phyloP scores from a whole-genome alignment of 2,113 vertebrate genomes.

The Butorides virescens region DNA sequence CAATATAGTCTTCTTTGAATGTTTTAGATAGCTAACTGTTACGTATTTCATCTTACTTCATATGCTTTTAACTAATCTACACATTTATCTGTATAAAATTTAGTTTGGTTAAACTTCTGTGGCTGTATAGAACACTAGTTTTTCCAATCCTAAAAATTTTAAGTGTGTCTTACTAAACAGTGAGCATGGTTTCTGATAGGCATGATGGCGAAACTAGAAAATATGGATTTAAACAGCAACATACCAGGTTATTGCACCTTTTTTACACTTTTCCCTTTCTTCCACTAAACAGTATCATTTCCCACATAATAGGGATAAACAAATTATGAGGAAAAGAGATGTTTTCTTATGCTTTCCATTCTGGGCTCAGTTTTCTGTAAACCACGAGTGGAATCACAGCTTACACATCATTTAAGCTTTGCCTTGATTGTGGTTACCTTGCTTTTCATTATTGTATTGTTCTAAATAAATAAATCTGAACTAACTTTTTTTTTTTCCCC shows the following conservation, averaged over 20 bases:
- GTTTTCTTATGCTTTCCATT: not conserved
- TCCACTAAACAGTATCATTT: not conserved
- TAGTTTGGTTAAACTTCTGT: not conserved
- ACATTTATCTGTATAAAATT: not conserved
- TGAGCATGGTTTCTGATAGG: not conserved
- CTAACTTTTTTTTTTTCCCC: not conserved
- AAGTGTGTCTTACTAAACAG: not conserved
- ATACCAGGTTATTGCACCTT: not conserved
- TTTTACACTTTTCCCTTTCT: not conserved
- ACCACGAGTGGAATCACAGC: not conserved
- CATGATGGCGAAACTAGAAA: not conserved
- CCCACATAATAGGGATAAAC: not conserved
- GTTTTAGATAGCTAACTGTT: not conserved
- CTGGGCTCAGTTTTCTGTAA: not conserved
- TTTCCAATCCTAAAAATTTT: not conserved
- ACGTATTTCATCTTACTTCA: not conserved
- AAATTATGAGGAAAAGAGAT: not conserved
- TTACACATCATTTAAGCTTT: not conserved
- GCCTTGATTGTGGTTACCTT: not conserved
- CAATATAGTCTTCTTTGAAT: not conserved
- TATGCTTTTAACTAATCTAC: not conserved
- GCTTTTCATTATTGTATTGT: not conserved
- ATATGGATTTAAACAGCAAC: not conserved
- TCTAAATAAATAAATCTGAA: not conserved
- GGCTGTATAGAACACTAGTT: not conserved